These are phyloP conservation scores for Zapornia atra DNA, from an alignment of 2,113 vertebrate genomes.

Conservation along the genomic window DNA sequence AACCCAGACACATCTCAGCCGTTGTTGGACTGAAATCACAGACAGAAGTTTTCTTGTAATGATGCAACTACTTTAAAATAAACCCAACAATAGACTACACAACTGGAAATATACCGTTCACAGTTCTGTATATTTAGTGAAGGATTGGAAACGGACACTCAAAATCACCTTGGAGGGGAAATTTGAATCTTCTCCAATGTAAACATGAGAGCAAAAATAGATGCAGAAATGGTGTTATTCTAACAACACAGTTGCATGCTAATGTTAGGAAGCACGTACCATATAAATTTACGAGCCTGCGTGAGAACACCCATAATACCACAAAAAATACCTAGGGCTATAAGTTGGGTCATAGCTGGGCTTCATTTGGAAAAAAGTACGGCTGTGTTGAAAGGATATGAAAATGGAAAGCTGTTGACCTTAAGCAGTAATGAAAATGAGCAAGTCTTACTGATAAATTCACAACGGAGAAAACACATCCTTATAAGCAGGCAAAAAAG, in stretches of 20 bases:
- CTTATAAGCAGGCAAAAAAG: background rate
- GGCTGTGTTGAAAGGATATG: background rate
- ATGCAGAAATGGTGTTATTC: background rate
- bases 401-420: background rate
- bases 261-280: background rate
- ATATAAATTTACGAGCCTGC: background rate
- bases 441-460: background rate
- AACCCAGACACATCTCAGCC: background rate
- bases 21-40: background rate
- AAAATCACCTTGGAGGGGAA: background rate
- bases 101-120: background rate
- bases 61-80: background rate
- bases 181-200: background rate
- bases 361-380: background rate
- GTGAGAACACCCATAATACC: fast-evolving
- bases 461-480: background rate
- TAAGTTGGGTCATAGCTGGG: background rate
- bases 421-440: background rate
- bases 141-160: background rate
- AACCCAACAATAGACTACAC: background rate
- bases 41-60: background rate
- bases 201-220: background rate
- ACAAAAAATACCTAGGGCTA: background rate
- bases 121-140: background rate
- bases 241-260: background rate